Percentiles rank a stretch among this genome's conserved stretches.
Conservation (phyloP, 2,113 vertebrate species). For the Nestor notabilis region DNA sequence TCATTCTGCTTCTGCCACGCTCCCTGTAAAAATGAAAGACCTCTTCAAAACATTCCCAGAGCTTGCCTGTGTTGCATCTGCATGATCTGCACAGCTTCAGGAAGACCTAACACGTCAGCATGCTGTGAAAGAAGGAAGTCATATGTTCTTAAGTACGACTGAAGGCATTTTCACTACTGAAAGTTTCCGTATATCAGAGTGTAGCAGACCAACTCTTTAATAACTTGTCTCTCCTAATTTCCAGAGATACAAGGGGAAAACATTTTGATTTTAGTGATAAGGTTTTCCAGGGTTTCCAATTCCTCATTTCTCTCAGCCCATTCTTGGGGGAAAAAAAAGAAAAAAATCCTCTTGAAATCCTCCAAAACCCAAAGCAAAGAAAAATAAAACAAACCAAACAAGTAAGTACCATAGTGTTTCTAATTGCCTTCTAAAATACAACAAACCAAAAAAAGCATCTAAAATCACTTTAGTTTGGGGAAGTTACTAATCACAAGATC, state of each 20-base stretch:
- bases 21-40: not conserved
- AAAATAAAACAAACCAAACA: not conserved
- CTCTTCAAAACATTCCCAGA: not conserved
- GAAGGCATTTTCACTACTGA: not conserved
- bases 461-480: not conserved
- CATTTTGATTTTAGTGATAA: not conserved
- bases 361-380: not conserved
- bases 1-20: not conserved
- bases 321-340: not conserved
- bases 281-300: conserved; percentile 1
- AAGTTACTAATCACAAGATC: conserved; percentile 13
- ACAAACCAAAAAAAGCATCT: not conserved
- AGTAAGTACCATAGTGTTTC: not conserved
- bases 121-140: not conserved
- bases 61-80: not conserved
- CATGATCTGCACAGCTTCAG: not conserved
- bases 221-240: not conserved
- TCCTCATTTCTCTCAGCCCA: not conserved
- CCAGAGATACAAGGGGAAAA: not conserved
- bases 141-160: accelerated
- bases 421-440: not conserved
- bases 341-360: not conserved
- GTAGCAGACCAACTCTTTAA: not conserved
- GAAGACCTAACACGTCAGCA: not conserved
- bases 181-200: not conserved